phyloP scores from a whole-genome alignment of 1,140 invertebrate species.

The Periplaneta americana region DNA sequence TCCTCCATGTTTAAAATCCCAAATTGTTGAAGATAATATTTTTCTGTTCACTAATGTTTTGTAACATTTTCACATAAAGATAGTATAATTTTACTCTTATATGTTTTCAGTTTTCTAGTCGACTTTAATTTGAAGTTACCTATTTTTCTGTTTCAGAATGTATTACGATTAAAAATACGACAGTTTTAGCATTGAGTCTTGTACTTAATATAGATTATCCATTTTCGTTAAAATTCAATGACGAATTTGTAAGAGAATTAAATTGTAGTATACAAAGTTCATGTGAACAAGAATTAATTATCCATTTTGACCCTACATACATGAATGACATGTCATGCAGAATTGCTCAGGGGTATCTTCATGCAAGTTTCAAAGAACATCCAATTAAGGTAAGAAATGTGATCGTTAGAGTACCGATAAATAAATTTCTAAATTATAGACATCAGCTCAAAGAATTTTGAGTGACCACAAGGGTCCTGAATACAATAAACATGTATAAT shows the following conservation, averaged over 20 bases:
- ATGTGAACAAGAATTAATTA: background rate
- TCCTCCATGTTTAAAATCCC: background rate
- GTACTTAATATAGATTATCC: slow-evolving; percentile 22
- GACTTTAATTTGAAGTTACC: background rate
- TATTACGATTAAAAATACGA: slow-evolving; percentile 20
- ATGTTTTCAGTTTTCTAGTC: background rate
- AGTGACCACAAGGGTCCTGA: too few species aligned
- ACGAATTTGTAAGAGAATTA: background rate
- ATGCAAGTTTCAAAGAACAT: slow-evolving; percentile 1
- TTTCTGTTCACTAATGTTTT: background rate
- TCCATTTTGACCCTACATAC: slow-evolving; percentile 1
- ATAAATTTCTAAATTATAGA: too few species aligned
- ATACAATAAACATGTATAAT: too few species aligned
- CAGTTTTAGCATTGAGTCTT: slow-evolving; percentile 21
- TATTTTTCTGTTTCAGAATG: slow-evolving; percentile 17
- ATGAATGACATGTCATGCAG: background rate
- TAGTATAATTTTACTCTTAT: background rate
- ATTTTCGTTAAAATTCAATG: slow-evolving; percentile 15
- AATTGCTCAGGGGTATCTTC: background rate
- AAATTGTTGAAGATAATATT: background rate
- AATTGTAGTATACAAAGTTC: background rate
- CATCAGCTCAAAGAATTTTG: too few species aligned
- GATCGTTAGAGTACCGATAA: background rate
- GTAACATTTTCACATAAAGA: too few species aligned
- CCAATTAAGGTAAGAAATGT: background rate